A percentile compares a stretch with the other conserved stretches of the same genome.
Evolutionary conservation across 2,888 invertebrate species (phyloP).

Genomic region (Cerastis leucographa): DNA sequence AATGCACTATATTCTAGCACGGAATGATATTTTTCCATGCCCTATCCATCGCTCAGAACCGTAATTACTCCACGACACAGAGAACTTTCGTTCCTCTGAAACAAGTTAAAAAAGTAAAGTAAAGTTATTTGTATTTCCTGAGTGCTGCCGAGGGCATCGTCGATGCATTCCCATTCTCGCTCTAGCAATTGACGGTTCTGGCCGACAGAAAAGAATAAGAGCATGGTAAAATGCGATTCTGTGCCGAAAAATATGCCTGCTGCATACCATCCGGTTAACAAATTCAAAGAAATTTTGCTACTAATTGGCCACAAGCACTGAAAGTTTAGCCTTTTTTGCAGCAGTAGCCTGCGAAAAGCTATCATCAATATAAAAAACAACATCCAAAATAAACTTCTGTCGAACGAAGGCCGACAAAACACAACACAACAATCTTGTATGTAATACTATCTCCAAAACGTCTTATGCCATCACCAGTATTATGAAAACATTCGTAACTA

Average conservation of each 20-base stretch:
- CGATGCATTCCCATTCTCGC: not conserved
- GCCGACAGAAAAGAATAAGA: not conserved
- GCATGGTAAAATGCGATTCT: not conserved
- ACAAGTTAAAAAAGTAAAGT: too few relatives aligned
- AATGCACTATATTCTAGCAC: too few relatives aligned
- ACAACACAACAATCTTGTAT: conserved; percentile 7
- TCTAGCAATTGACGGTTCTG: not conserved
- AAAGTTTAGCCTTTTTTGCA: not conserved
- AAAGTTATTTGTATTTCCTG: too few relatives aligned
- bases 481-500: conserved; percentile 58
- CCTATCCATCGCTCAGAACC: too few relatives aligned
- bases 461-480: conserved; percentile 52
- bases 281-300: not conserved
- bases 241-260: not conserved
- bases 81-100: too few relatives aligned
- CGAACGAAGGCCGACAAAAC: not conserved
- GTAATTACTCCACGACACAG: too few relatives aligned
- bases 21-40: too few relatives aligned
- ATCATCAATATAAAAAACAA: not conserved
- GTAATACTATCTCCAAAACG: conserved; percentile 31
- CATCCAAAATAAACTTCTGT: not conserved
- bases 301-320: not conserved
- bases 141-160: not conserved
- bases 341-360: not conserved
- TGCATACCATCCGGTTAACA: not conserved